These are phyloP conservation scores for Cottus gobio DNA, from an alignment of 2,113 vertebrate genomes.

Conservation along the genomic window DNA sequence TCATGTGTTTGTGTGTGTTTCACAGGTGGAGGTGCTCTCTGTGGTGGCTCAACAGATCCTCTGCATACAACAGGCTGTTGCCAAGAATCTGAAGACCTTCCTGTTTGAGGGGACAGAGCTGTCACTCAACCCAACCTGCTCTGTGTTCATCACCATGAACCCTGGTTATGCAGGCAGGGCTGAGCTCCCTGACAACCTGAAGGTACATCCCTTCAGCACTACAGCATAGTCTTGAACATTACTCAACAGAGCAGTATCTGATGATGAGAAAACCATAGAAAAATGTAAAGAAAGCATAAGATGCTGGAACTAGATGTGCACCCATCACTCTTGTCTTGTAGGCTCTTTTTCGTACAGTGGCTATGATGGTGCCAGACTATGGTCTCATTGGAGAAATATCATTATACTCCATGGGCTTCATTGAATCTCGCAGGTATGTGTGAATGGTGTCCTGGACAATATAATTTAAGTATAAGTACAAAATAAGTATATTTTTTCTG, in stretches of 20 bases:
- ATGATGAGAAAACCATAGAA: neutral
- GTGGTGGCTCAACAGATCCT: conserved; percentile 95
- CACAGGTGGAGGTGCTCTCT: conserved; percentile 93
- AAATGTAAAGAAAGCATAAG: neutral
- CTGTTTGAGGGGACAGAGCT: conserved; percentile 93
- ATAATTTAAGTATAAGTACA: neutral
- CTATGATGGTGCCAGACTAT: conserved; percentile 98
- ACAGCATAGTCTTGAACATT: neutral
- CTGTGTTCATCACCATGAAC: conserved; percentile 96
- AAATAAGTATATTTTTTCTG: neutral
- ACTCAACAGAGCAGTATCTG: neutral
- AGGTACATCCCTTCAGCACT: conserved; percentile 78
- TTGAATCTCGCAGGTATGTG: conserved; percentile 91
- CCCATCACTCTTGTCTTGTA: conserved; percentile 66
- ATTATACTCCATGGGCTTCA: conserved; percentile 96
- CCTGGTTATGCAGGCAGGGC: conserved; percentile 94
- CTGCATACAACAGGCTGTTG: conserved; percentile 93
- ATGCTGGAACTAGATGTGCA: neutral
- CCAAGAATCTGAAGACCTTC: conserved; percentile 87
- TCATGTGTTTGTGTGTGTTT: conserved; percentile 36
- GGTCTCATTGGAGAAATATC: conserved; percentile 95
- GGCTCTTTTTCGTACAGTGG: conserved; percentile 93
- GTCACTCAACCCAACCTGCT: conserved; percentile 91
- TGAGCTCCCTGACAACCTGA: conserved; percentile 94
- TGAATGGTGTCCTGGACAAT: neutral